A percentile compares a stretch with the other conserved stretches of the same genome.
phyloP scores from a whole-genome alignment of 2,113 vertebrate genomes.

The Triplophysa rosa region DNA sequence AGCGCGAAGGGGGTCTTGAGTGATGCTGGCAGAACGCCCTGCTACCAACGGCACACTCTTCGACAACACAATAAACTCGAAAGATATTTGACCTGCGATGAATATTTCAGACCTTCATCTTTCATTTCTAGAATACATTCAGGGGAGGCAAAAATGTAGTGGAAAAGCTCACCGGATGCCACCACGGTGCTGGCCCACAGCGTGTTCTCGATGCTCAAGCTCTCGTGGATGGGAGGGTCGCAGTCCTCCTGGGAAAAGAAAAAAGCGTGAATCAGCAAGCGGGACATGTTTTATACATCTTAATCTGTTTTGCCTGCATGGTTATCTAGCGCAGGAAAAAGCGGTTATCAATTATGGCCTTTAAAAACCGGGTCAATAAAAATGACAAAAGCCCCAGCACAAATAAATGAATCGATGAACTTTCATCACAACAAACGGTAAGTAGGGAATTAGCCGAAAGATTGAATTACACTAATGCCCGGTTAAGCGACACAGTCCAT shows the following conservation, averaged over 20 bases:
- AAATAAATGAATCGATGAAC: slow-evolving; percentile 41
- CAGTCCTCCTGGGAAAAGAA: slow-evolving; percentile 82
- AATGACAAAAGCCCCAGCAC: slow-evolving; percentile 35
- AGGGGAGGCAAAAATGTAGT: not conserved
- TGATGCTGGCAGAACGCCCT: slow-evolving; percentile 21
- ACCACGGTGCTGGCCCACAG: slow-evolving; percentile 97
- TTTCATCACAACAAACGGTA: slow-evolving; percentile 22
- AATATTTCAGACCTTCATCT: slow-evolving; percentile 2
- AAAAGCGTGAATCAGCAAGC: not conserved
- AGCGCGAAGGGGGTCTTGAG: slow-evolving; percentile 32
- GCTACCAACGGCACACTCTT: slow-evolving; percentile 8
- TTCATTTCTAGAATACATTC: not conserved
- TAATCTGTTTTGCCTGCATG: slow-evolving; percentile 25
- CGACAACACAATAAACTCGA: slow-evolving; percentile 28
- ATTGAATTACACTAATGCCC: slow-evolving; percentile 41
- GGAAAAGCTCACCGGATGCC: slow-evolving; percentile 84
- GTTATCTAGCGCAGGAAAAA: slow-evolving; percentile 17
- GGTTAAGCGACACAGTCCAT: slow-evolving; percentile 18
- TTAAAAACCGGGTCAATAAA: slow-evolving; percentile 40
- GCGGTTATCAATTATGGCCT: slow-evolving; percentile 34
- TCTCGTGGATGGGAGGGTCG: slow-evolving; percentile 90
- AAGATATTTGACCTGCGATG: slow-evolving; percentile 24
- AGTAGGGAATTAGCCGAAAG: slow-evolving; percentile 30
- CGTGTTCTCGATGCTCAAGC: slow-evolving; percentile 93
- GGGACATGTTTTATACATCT: not conserved